Conservation (phyloP, 2,888 invertebrate genomes). For the Eupithecia abbreviata region DNA sequence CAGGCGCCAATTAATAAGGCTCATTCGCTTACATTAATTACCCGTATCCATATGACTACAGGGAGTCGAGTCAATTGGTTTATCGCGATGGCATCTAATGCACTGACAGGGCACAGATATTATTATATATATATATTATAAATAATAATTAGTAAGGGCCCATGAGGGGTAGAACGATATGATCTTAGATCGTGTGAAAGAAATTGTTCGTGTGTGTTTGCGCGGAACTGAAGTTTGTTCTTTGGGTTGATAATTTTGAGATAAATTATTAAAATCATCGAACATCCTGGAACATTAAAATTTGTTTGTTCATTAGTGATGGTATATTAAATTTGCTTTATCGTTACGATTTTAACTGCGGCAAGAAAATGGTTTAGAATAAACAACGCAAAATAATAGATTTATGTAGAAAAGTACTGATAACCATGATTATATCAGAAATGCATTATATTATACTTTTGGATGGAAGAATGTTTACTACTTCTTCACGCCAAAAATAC, state of each 20-base stretch:
- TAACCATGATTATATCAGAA: too few relatives aligned
- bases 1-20: conserved; percentile 55
- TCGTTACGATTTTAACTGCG: not conserved
- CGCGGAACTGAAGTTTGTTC: not conserved
- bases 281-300: too few relatives aligned
- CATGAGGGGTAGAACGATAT: conserved; percentile 35
- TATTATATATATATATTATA: too few relatives aligned
- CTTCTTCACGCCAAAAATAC: too few relatives aligned
- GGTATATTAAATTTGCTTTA: too few relatives aligned
- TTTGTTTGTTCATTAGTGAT: too few relatives aligned
- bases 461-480: too few relatives aligned
- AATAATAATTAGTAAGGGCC: conserved; percentile 33
- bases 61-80: conserved; percentile 77
- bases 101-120: conserved; percentile 46
- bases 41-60: conserved; percentile 80
- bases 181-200: conserved; percentile 45
- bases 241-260: not conserved
- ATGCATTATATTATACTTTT: too few relatives aligned
- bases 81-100: conserved; percentile 69
- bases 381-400: too few relatives aligned
- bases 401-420: too few relatives aligned
- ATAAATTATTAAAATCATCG: too few relatives aligned
- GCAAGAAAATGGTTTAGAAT: not conserved
- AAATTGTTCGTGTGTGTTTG: conserved; percentile 30
- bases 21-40: conserved; percentile 69